Base-by-base conservation (phyloP, 1,140 invertebrate species). In the Mactra quadrangularis region DNA sequence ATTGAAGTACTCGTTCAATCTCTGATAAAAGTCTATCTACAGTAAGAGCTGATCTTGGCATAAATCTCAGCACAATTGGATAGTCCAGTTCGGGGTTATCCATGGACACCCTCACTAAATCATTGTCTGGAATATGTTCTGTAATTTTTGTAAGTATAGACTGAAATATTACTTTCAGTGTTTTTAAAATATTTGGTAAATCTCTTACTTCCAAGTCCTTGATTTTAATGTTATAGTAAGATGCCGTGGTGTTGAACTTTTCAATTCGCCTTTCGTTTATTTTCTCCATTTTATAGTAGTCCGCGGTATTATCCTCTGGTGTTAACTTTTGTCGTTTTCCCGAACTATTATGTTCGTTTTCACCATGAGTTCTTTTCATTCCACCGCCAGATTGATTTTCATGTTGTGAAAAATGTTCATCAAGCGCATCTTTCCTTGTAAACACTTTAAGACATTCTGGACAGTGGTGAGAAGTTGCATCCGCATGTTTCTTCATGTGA, bases 401-500 rank as follows among this genome's bases (percentile, higher is more conserved):
- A 13, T 60, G 29, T 19, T 75, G 71, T 6, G 4, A 25, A 31
- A 59, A 27, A 75, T 75, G 71, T 59, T 38, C 53, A 13, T 41
- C 17, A 1, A 75, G 25, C 2, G 53, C 31, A 55, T 75, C 71
- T 31, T 59, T 19, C n/a, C 71, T 35, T 1, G 33, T 75, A 45
- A 75, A 75, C 2, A 41, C 55, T 25, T 19, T 35, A 3, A 55
- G 31, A 35, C 68, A 71, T 29, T 74, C 70, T n/a, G 70, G 70
- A 57, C 70, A 74, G n/a, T 74, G 70, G 4, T 74, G 53, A n/a
- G 31, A 59, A 22, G 25, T 75, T 41, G 57, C 53, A 59, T 57
- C 50, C 17, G 13, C 41, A 72, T 55, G 47, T 53, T 72, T 52
- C n/a, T 55, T 29, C 22, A 33, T 33, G 33, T 53, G 68, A 13